phyloP scores from a whole-genome alignment of 2,113 vertebrate genomes.

The Phyllopteryx taeniolatus region DNA sequence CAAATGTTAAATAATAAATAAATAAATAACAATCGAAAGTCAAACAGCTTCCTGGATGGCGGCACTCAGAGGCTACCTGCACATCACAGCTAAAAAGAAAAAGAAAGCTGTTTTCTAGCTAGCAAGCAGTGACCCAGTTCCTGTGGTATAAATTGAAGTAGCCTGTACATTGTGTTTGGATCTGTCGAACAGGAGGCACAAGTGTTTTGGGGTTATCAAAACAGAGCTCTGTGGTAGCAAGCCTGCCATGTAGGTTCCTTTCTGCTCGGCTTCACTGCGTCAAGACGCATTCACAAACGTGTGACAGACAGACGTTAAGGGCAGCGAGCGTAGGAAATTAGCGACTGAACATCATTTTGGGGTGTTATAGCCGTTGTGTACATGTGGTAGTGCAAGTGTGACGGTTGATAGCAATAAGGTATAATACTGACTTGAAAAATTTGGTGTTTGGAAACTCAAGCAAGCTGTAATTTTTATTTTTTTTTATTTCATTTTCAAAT shows the following conservation, averaged over 20 bases:
- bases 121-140: constrained; percentile 33
- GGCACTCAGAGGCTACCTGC: neutral
- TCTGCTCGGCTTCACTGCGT: constrained; percentile 9
- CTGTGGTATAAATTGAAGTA: constrained; percentile 31
- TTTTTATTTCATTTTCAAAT: too few relatives aligned
- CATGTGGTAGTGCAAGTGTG: too few relatives aligned
- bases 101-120: constrained; percentile 15
- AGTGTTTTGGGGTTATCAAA: constrained; percentile 9
- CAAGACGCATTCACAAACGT: constrained; percentile 1
- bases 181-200: constrained; percentile 6
- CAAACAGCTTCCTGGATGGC: neutral
- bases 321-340: neutral
- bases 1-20: neutral
- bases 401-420: too few relatives aligned
- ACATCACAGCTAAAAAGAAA: neutral
- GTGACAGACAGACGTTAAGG: constrained; percentile 29
- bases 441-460: too few relatives aligned
- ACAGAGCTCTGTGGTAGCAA: constrained; percentile 1
- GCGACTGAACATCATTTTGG: too few relatives aligned
- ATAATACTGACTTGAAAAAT: too few relatives aligned
- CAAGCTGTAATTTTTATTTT: too few relatives aligned
- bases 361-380: too few relatives aligned
- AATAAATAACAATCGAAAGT: neutral
- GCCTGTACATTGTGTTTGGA: constrained; percentile 24
- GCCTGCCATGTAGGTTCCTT: neutral